A percentile compares a stretch with the other conserved stretches of the same genome.
Evolutionary conservation across 2,797 vertebrate species (phyloP).

Genomic region (Acanthis flammea): DNA sequence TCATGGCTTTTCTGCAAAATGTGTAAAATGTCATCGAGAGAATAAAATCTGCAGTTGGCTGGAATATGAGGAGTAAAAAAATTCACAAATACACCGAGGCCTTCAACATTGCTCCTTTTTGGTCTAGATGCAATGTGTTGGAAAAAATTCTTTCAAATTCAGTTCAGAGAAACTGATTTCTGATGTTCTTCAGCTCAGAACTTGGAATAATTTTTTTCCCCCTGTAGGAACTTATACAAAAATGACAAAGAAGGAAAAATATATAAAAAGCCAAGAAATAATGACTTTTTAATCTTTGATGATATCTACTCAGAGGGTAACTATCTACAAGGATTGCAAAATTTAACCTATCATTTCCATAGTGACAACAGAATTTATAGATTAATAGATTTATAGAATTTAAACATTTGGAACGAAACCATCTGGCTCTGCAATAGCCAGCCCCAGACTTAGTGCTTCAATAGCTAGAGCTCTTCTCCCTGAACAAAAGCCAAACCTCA

Average conservation of each 20-base stretch:
- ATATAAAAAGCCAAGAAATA: slow-evolving; percentile 60
- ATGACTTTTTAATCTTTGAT: slow-evolving; percentile 66
- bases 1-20: background rate
- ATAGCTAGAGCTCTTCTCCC: slow-evolving; percentile 24
- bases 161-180: slow-evolving; percentile 42
- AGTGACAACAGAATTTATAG: slow-evolving; percentile 66
- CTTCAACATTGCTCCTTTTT: background rate
- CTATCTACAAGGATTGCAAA: slow-evolving; percentile 60
- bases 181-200: slow-evolving; percentile 7
- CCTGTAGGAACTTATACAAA: slow-evolving; percentile 18
- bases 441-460: slow-evolving; percentile 23
- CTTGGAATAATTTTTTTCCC: background rate
- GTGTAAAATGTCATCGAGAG: background rate
- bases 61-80: background rate
- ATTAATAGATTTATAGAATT: slow-evolving; percentile 65
- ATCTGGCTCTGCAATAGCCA: background rate
- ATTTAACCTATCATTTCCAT: slow-evolving; percentile 63
- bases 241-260: slow-evolving; percentile 59
- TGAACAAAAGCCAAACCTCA: slow-evolving; percentile 62
- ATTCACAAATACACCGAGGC: background rate
- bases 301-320: slow-evolving; percentile 65
- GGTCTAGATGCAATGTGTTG: background rate
- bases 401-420: slow-evolving; percentile 23
- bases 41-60: background rate
- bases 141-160: background rate